These are phyloP conservation scores for Leptopilina drosophilae DNA, from an alignment of 2,888 invertebrate species.

Conservation along the genomic window DNA sequence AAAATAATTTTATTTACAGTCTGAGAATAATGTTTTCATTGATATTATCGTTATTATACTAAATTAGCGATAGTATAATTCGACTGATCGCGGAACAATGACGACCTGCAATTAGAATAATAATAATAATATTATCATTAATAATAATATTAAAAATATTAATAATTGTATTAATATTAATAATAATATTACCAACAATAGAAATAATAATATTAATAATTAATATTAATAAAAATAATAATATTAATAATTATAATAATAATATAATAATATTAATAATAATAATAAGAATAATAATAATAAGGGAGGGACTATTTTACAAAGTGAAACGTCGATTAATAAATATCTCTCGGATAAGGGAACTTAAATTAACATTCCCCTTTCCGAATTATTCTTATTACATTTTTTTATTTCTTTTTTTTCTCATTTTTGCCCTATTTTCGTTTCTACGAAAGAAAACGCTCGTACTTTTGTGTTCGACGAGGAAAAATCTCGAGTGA, in stretches of 20 bases:
- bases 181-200: constrained; percentile 19
- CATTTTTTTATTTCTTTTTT: neutral
- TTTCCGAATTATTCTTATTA: constrained; percentile 37
- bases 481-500: constrained; percentile 33
- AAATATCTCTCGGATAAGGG: constrained; percentile 61
- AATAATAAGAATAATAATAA: constrained; percentile 14
- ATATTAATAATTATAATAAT: constrained; percentile 45
- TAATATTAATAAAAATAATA: neutral
- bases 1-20: constrained; percentile 76
- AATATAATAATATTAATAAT: constrained; percentile 26
- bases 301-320: constrained; percentile 62
- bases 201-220: constrained; percentile 47
- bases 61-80: constrained; percentile 66
- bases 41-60: constrained; percentile 65
- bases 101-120: constrained; percentile 52
- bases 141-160: constrained; percentile 49
- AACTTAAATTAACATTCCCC: constrained; percentile 50
- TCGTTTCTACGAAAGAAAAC: constrained; percentile 24
- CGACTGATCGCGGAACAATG: constrained; percentile 45
- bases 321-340: constrained; percentile 61
- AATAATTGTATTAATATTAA: constrained; percentile 9
- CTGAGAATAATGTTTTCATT: constrained; percentile 67
- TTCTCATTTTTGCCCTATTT: constrained; percentile 33
- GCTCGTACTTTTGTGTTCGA: constrained; percentile 15
- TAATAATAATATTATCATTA: neutral